These are phyloP conservation scores for Onchidella celtica DNA, from an alignment of 2,888 invertebrate species.

Conservation along the genomic window DNA sequence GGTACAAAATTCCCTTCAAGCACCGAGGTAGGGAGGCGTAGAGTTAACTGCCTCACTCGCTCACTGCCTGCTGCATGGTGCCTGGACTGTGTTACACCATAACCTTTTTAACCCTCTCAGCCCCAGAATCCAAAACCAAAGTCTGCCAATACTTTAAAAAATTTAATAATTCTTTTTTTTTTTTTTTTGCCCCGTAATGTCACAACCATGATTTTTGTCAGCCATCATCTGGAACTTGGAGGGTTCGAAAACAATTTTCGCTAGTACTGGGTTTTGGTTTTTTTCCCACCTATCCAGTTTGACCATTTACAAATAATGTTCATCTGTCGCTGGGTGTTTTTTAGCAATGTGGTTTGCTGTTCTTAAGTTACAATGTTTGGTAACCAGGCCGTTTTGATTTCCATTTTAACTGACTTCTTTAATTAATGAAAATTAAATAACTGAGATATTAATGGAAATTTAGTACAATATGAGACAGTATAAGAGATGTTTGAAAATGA, in stretches of 20 bases:
- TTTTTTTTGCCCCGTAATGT: no score
- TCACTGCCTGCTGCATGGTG: conserved; percentile 48
- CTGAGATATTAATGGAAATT: no score
- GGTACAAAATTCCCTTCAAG: conserved; percentile 45
- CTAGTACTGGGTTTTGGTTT: neutral
- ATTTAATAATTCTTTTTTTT: no score
- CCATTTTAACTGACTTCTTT: no score
- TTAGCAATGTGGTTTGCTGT: neutral
- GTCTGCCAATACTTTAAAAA: no score
- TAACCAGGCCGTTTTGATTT: no score
- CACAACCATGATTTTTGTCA: no score
- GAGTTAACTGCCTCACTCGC: neutral
- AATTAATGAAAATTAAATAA: no score
- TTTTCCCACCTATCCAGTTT: conserved; percentile 10
- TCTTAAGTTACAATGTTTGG: no score
- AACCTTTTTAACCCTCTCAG: neutral
- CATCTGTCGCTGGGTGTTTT: neutral
- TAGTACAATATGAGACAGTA: no score
- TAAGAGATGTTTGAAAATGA: no score
- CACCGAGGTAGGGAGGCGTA: conserved; percentile 40
- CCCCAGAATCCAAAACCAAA: no score
- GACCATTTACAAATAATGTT: neutral
- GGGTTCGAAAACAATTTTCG: neutral
- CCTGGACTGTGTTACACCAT: conserved; percentile 23
- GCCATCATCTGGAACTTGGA: neutral